Evolutionary conservation across 1,140 invertebrate genomes (phyloP).

Genomic region (Psilanteris sp.): DNA sequence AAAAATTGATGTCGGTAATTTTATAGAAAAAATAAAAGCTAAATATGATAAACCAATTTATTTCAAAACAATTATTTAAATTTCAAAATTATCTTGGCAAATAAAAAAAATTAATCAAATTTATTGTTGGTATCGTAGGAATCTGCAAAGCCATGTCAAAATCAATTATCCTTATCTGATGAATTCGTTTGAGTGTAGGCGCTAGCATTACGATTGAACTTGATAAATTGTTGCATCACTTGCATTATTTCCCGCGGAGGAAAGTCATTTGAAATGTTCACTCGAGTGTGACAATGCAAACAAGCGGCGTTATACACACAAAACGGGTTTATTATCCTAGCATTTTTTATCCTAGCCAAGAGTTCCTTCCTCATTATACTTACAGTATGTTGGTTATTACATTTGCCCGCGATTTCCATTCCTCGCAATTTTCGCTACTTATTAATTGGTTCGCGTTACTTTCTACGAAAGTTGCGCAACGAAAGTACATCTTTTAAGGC

Average conservation of each 20-base stretch:
- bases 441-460: constrained; percentile 14
- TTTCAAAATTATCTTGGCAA: too few species aligned
- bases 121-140: background rate
- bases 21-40: too few species aligned
- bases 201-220: constrained; percentile 32
- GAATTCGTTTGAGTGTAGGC: background rate
- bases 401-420: constrained; percentile 24
- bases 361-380: constrained; percentile 30
- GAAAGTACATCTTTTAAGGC: constrained; percentile 35
- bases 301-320: constrained; percentile 17
- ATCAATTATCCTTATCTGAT: constrained; percentile 9
- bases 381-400: constrained; percentile 13
- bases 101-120: too few species aligned
- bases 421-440: constrained; percentile 6
- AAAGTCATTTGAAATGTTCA: constrained; percentile 33
- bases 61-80: too few species aligned
- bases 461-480: constrained; percentile 34
- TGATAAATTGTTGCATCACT: constrained; percentile 51
- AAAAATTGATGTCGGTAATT: too few species aligned
- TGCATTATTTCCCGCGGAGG: constrained; percentile 14
- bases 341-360: constrained; percentile 9
- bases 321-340: constrained; percentile 28
- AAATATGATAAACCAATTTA: too few species aligned
- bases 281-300: constrained; percentile 37
- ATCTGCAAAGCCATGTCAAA: background rate